phyloP scores from a whole-genome alignment of 1,140 invertebrate species.

The Hyposmocoma kahamanoa region DNA sequence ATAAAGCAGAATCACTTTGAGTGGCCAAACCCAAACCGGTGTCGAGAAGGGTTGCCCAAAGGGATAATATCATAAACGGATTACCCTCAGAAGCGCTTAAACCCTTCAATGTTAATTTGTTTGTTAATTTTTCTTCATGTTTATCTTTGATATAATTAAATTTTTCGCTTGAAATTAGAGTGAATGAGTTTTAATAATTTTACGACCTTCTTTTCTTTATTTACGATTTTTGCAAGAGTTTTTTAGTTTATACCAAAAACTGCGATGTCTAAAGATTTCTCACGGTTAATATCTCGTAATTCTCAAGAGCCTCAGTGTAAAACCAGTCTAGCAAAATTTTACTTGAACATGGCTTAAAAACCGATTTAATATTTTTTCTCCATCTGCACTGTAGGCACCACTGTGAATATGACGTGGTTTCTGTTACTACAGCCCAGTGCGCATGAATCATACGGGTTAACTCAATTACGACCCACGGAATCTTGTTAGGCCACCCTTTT shows the following conservation, averaged over 20 bases:
- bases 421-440: constrained; percentile 3
- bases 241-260: too few relatives aligned
- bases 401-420: too few relatives aligned
- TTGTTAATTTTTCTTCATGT: constrained; percentile 52
- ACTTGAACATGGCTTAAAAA: too few relatives aligned
- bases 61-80: constrained; percentile 56
- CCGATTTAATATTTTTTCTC: too few relatives aligned
- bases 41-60: constrained; percentile 22
- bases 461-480: constrained; percentile 47
- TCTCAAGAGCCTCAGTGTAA: too few relatives aligned
- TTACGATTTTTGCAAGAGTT: too few relatives aligned
- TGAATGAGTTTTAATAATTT: constrained; percentile 20
- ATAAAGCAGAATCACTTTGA: constrained; percentile 19
- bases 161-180: constrained; percentile 20
- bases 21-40: constrained; percentile 5
- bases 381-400: too few relatives aligned
- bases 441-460: constrained; percentile 66
- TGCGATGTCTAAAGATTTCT: too few relatives aligned
- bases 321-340: too few relatives aligned
- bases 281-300: too few relatives aligned
- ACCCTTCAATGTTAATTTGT: constrained; percentile 59
- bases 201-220: too few relatives aligned
- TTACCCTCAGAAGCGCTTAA: constrained; percentile 38
- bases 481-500: constrained; percentile 61
- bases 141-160: constrained; percentile 26